These are phyloP conservation scores for Scyliorhinus canicula DNA, from an alignment of 2,797 vertebrate species.

Conservation along the genomic window DNA sequence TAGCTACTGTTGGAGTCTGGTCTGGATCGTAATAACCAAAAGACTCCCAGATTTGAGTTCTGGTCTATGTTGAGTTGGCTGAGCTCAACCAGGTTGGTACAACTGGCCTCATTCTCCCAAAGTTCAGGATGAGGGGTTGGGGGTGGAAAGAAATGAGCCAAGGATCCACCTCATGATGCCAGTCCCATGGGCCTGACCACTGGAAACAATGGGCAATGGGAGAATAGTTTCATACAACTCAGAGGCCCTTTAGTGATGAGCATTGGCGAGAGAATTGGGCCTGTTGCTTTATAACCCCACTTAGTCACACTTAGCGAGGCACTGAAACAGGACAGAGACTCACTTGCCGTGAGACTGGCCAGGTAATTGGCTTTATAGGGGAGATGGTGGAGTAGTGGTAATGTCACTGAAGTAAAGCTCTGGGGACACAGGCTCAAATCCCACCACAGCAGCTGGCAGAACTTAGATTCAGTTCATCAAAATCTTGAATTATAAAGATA, in stretches of 20 bases:
- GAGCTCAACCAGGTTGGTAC: too few relatives aligned
- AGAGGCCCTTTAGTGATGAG: neutral
- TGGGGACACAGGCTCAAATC: too few relatives aligned
- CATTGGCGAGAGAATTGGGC: neutral
- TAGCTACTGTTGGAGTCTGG: too few relatives aligned
- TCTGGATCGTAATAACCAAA: too few relatives aligned
- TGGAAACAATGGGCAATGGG: neutral
- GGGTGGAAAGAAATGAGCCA: neutral
- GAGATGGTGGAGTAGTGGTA: too few relatives aligned
- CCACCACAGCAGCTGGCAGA: too few relatives aligned
- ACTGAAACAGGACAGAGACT: too few relatives aligned
- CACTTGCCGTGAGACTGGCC: neutral
- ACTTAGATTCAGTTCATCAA: too few relatives aligned
- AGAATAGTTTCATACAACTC: neutral
- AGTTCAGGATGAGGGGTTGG: too few relatives aligned
- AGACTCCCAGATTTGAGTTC: neutral
- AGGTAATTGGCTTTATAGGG: neutral
- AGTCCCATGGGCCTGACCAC: neutral
- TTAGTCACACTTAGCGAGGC: neutral
- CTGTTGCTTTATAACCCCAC: neutral
- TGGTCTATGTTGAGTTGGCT: neutral
- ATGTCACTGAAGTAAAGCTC: too few relatives aligned
- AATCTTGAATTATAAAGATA: too few relatives aligned
- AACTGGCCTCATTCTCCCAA: neutral
- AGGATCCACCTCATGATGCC: neutral